These are phyloP conservation scores for Oreochromis spilurus DNA, from an alignment of 2,113 vertebrate species.

Conservation along the genomic window DNA sequence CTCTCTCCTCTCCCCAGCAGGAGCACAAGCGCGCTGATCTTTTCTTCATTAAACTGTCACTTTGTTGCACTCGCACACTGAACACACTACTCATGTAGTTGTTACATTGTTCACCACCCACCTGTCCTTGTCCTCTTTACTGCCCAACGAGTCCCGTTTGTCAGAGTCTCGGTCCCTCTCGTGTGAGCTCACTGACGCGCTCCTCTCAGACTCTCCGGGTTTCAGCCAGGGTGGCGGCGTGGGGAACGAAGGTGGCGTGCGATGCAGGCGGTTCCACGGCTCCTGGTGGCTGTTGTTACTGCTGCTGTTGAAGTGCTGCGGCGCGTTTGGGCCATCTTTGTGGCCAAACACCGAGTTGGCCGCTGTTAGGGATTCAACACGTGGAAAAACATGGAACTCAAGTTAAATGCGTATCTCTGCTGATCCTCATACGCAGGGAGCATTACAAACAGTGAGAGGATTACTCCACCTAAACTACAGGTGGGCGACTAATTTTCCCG, in stretches of 20 bases:
- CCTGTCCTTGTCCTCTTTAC: slow-evolving; percentile 98
- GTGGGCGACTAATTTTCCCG: rapidly evolving
- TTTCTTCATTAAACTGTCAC: background rate
- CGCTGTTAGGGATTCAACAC: slow-evolving; percentile 80
- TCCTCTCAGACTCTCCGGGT: slow-evolving; percentile 90
- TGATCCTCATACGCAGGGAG: background rate
- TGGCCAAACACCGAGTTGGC: slow-evolving; percentile 94
- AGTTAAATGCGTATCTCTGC: slow-evolving; percentile 52
- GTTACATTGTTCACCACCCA: slow-evolving; percentile 55
- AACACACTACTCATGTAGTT: background rate
- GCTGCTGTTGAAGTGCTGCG: slow-evolving; percentile 89
- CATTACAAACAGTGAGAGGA: background rate
- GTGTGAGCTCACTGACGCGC: slow-evolving; percentile 87
- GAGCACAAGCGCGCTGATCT: background rate
- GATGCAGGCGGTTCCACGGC: slow-evolving; percentile 97
- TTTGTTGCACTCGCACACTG: background rate
- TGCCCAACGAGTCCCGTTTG: slow-evolving; percentile 86
- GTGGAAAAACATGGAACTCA: slow-evolving; percentile 48
- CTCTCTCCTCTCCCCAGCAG: background rate
- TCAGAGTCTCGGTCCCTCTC: slow-evolving; percentile 90
- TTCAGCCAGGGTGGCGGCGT: slow-evolving; percentile 98
- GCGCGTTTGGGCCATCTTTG: slow-evolving; percentile 89
- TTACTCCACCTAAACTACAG: background rate
- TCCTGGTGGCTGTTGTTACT: slow-evolving; percentile 86
- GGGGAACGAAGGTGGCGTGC: slow-evolving; percentile 96